These are phyloP conservation scores for Okamejei kenojei DNA, from an alignment of 2,797 vertebrate genomes.

Conservation along the genomic window DNA sequence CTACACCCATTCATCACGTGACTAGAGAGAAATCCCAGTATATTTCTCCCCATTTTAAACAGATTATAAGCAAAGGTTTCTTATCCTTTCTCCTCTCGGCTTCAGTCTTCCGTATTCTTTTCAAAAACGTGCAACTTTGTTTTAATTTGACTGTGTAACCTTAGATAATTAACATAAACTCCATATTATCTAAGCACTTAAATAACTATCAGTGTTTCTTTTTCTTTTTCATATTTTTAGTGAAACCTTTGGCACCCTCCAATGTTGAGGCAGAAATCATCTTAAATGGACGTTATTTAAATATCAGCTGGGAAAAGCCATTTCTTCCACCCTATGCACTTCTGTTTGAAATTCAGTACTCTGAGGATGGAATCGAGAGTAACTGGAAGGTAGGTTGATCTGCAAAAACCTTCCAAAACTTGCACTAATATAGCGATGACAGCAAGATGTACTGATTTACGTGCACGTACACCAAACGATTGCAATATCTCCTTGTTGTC, in stretches of 20 bases:
- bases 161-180: neutral
- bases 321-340: slow-evolving; percentile 59
- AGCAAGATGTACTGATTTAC: too few species aligned
- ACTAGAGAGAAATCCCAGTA: neutral
- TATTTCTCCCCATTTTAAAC: neutral
- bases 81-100: neutral
- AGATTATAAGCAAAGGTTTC: neutral
- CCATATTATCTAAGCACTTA: neutral
- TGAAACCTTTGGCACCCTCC: slow-evolving; percentile 71
- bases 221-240: slow-evolving; percentile 50
- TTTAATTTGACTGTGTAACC: neutral
- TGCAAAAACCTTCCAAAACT: neutral
- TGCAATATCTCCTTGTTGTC: neutral
- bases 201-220: neutral
- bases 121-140: neutral
- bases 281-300: slow-evolving; percentile 59
- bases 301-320: slow-evolving; percentile 67
- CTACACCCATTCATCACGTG: neutral
- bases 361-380: slow-evolving; percentile 45
- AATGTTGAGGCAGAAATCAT: slow-evolving; percentile 65
- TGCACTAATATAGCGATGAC: neutral
- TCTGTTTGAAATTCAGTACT: slow-evolving; percentile 69
- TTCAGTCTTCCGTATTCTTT: neutral
- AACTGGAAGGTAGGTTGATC: slow-evolving; percentile 71
- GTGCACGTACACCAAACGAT: neutral